A percentile compares a stretch with the other conserved stretches of the same genome.
These are phyloP conservation scores for Drosophila demipolita DNA, from an alignment of 2,888 invertebrate species.

Conservation along the genomic window DNA sequence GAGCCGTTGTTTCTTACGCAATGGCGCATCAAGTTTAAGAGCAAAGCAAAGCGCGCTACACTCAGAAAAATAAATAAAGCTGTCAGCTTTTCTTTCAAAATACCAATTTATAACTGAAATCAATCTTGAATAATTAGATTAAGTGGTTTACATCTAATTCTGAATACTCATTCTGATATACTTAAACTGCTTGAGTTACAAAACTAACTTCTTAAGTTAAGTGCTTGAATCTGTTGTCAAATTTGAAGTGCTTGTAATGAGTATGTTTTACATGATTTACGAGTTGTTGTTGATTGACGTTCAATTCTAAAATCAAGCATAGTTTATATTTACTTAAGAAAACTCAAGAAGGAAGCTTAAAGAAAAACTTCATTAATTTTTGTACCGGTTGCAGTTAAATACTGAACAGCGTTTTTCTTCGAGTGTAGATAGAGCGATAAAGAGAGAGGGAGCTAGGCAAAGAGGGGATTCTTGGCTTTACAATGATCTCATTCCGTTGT, in stretches of 20 bases:
- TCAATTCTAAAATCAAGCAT: neutral
- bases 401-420: neutral
- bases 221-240: too few relatives aligned
- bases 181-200: neutral
- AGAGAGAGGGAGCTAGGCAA: neutral
- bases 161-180: neutral
- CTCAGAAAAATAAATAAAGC: neutral
- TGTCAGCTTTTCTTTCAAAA: neutral
- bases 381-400: neutral
- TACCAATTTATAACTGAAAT: neutral
- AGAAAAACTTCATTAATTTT: neutral
- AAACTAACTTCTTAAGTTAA: neutral
- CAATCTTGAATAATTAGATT: neutral
- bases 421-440: neutral
- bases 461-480: constrained; percentile 15
- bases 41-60: neutral
- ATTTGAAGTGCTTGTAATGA: neutral
- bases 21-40: constrained; percentile 53
- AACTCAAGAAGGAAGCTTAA: constrained; percentile 6
- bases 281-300: neutral
- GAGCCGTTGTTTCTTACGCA: constrained; percentile 52
- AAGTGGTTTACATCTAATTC: neutral
- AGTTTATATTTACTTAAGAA: neutral
- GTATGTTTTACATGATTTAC: neutral
- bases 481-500: constrained; percentile 57